Evolutionary conservation across 2,888 invertebrate genomes (phyloP).

Genomic region (Cryptophagus acutangulus): DNA sequence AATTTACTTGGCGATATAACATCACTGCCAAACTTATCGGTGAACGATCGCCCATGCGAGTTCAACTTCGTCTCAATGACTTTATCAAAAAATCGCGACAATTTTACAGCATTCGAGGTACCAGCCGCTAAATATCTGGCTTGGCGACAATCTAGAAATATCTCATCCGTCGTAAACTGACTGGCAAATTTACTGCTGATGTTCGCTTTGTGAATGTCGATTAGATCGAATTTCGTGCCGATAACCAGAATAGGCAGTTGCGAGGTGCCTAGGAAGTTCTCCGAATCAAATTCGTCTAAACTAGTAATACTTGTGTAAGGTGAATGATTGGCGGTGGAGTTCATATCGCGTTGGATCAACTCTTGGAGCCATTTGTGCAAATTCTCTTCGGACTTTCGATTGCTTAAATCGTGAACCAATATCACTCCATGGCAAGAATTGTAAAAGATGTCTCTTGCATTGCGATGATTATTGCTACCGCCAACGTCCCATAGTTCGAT

Average conservation of each 20-base stretch:
- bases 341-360: conserved; percentile 71
- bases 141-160: conserved; percentile 73
- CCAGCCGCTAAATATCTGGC: conserved; percentile 86
- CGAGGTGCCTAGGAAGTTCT: conserved; percentile 77
- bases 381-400: conserved; percentile 92
- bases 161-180: conserved; percentile 91
- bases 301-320: conserved; percentile 15
- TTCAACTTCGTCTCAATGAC: conserved; percentile 57
- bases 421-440: conserved; percentile 91
- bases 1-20: conserved; percentile 43
- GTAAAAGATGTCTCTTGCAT: conserved; percentile 91
- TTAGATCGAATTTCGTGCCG: conserved; percentile 87
- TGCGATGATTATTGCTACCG: conserved; percentile 88
- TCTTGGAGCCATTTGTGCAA: conserved; percentile 90
- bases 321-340: conserved; percentile 25
- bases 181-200: conserved; percentile 69
- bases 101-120: conserved; percentile 87
- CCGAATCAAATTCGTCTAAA: conserved; percentile 70
- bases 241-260: conserved; percentile 91
- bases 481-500: conserved; percentile 97
- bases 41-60: conserved; percentile 38
- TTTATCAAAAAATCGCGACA: conserved; percentile 92
- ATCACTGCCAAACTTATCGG: conserved; percentile 39
- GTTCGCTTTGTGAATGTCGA: conserved; percentile 67
- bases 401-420: conserved; percentile 93